Base-by-base conservation (phyloP, 2,888 invertebrate genomes). In the Parascotia fuliginaria region DNA sequence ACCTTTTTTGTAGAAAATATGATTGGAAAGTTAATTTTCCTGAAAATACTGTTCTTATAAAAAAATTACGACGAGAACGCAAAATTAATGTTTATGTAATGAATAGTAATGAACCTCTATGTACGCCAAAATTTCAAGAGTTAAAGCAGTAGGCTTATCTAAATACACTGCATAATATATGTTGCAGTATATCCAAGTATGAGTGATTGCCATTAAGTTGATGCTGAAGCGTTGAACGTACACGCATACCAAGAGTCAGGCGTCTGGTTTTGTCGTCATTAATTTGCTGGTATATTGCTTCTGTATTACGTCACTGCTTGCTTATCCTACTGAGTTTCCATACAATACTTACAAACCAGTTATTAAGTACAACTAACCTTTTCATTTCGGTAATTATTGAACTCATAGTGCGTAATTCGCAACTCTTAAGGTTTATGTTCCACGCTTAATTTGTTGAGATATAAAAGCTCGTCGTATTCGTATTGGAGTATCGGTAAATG, bases 291-390 rank as follows among this genome's bases (percentile, higher is more conserved):
- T 27, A 46, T 55, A 63, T 49, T 53, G 52, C 61, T 63, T 58
- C 47, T 37, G 39, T 50, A 54, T 72, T 72, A 63, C 61, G 45
- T 54, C 67, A 57, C 39, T 42, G 52, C 57, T 37, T 42, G 52
- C 57, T 57, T 49, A 66, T 60, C 57, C 52, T 42, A 65, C 64
- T 42, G 54, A 36, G 50, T 62, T 60, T 65, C 64, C 56, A 65
- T 55, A 55, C 64, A 66, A 68, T 62, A 64, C 55, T 56, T 48
- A 29, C 39, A 55, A 64, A 72, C 67, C 63, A 38, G 65, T 73
- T 69, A 62, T 70, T 65, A 61, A 50, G 56, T 39, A 52, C 63
- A 58, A 70, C 72, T 73, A 73, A 74, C 73, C 73, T 77, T 76
- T 72, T 65, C 58, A 59, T 50, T 53, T 42, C 31, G 14, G 24